Percentiles rank a stretch among this genome's conserved stretches.
Evolutionary conservation across 2,888 invertebrate species (phyloP).

Genomic region (Cyrtodaria siliqua): DNA sequence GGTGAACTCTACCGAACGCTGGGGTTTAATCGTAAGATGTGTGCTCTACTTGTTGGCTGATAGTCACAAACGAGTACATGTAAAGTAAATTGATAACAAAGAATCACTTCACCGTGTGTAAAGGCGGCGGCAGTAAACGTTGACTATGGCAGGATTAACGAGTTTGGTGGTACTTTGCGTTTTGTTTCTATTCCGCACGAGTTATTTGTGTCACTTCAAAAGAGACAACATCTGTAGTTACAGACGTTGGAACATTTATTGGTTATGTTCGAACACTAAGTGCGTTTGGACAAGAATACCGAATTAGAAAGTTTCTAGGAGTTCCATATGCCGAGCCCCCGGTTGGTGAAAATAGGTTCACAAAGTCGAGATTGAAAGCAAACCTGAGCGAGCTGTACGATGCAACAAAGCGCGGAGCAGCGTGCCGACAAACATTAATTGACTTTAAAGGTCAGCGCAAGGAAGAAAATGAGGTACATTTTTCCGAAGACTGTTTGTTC

Average conservation of each 20-base stretch:
- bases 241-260: conserved; percentile 7
- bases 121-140: too few relatives aligned
- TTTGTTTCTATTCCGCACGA: too few relatives aligned
- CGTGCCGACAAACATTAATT: conserved; percentile 22
- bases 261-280: neutral
- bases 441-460: conserved; percentile 20
- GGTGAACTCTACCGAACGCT: too few relatives aligned
- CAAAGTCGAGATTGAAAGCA: conserved; percentile 21
- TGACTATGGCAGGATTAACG: too few relatives aligned
- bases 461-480: neutral
- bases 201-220: too few relatives aligned
- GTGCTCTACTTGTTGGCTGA: too few relatives aligned
- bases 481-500: conserved; percentile 95
- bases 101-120: too few relatives aligned
- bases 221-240: too few relatives aligned
- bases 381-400: conserved; percentile 19
- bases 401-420: conserved; percentile 13
- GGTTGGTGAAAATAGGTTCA: conserved; percentile 22
- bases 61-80: too few relatives aligned
- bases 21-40: too few relatives aligned
- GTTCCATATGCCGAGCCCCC: conserved; percentile 42
- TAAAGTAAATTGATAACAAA: too few relatives aligned
- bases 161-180: too few relatives aligned
- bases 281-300: neutral
- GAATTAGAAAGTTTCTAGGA: conserved; percentile 33